These are phyloP conservation scores for Chromis chromis DNA, from an alignment of 2,797 vertebrate genomes.

Conservation along the genomic window DNA sequence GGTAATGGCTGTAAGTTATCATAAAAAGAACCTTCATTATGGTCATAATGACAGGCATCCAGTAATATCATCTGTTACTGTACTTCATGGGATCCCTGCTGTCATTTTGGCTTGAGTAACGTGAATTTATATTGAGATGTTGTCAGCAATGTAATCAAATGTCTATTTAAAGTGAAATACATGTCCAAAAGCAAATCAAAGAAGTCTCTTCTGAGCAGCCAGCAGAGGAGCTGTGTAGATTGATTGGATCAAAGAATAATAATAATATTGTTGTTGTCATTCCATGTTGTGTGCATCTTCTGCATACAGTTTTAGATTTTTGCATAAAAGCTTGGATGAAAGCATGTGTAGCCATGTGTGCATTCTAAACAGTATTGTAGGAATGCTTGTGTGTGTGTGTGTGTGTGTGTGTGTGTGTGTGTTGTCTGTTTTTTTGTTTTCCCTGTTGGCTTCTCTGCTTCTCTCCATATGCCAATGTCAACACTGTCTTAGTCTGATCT, in stretches of 20 bases:
- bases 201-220: background rate
- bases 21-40: constrained; percentile 13
- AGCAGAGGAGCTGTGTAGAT: background rate
- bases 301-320: background rate
- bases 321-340: background rate
- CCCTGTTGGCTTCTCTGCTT: constrained; percentile 19
- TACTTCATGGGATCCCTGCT: constrained; percentile 9
- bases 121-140: constrained; percentile 30
- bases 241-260: background rate
- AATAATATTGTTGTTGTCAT: background rate
- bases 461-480: constrained; percentile 14
- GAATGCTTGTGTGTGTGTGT: constrained; percentile 1
- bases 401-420: constrained; percentile 9
- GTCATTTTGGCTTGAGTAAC: constrained; percentile 25
- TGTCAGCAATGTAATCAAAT: constrained; percentile 25
- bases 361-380: background rate
- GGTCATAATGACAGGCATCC: constrained; percentile 27
- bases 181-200: background rate
- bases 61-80: constrained; percentile 23
- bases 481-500: constrained; percentile 14
- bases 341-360: background rate
- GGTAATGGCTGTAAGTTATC: constrained; percentile 17
- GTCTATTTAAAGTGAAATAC: constrained; percentile 13
- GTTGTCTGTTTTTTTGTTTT: constrained; percentile 11
- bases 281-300: background rate